Evolutionary conservation across 1,140 invertebrate species (phyloP), one percentile per base, ranked within the genome.

Genomic region (Lepidurus arcticus): DNA sequence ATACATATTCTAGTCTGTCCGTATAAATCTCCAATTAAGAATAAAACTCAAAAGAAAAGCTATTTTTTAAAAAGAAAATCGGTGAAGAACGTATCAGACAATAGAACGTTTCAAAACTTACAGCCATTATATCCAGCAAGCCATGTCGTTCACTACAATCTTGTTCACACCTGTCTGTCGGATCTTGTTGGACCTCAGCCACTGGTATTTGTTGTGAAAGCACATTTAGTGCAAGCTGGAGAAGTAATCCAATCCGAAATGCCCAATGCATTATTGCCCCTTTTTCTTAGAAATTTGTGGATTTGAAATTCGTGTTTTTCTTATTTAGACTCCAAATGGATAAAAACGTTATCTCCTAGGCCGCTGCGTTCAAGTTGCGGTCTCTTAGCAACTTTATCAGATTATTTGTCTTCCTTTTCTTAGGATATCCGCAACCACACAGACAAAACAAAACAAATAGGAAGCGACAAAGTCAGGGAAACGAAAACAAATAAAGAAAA

Each of bases 371-470:
- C 34, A 4, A 34, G 34, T 34, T 44, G n/a, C 42, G 2, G 21
- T 44, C 21, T 26, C 44, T n/a, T 42, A 26, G 74, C 74, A 75
- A 75, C 74, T n/a, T 44, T 42, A 75, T 34, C 34, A 34, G 26
- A 34, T 34, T 34, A 34, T 34, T 4, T 34, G 34, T 34, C 74
- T 75, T 75, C 21, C 16, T 21, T 75, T 75, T 26, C 74, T 34
- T 34, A 34, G 2, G 34, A 34, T 34, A 34, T 34, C 34, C 34
- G 34, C 34, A 34, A 34, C 34, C 34, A 34, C 34, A 3, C 34
- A 34, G 34, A 34, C 34, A 34, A 34, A 34, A 34, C 4, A 34
- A 34, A 34, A 34, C 34, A 34, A 34, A 34, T 34, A 34, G 34
- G 34, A 34, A 3, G 3, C 34, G 34, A 34, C 2, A 34, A 34